A percentile compares a stretch with the other conserved stretches of the same genome.
These are phyloP conservation scores for Lipotes vexillifer DNA, from an alignment of 2,113 vertebrate genomes.

Conservation along the genomic window DNA sequence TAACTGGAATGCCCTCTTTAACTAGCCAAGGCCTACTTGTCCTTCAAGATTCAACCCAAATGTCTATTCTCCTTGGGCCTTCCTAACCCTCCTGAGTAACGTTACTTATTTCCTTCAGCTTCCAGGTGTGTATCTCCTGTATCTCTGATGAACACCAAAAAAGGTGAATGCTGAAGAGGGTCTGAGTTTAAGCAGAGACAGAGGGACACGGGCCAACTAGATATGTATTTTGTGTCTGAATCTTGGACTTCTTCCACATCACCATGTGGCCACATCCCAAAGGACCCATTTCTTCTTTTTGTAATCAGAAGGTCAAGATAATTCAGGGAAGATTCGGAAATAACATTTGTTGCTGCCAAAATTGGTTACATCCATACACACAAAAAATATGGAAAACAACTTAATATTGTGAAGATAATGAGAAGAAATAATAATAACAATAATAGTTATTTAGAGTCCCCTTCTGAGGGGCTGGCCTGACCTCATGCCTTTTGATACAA, in stretches of 20 bases:
- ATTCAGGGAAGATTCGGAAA: constrained; percentile 49
- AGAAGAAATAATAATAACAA: not conserved
- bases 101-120: not conserved
- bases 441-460: not conserved
- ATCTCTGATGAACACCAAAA: not conserved
- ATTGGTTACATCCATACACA: not conserved
- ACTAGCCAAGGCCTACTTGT: not conserved
- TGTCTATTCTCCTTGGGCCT: not conserved
- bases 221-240: not conserved
- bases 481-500: not conserved
- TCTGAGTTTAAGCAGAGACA: not conserved
- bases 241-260: constrained; percentile 8
- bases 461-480: not conserved
- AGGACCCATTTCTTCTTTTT: constrained; percentile 24
- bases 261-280: not conserved
- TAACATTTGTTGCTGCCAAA: constrained; percentile 10
- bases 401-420: not conserved
- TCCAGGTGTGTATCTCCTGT: not conserved
- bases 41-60: not conserved
- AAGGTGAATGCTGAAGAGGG: not conserved
- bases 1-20: not conserved
- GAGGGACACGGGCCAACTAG: not conserved
- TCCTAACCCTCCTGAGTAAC: not conserved
- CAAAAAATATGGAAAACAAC: not conserved
- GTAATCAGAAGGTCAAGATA: constrained; percentile 46